Conservation (phyloP, 2,113 vertebrate genomes). For the Lanius collurio region DNA sequence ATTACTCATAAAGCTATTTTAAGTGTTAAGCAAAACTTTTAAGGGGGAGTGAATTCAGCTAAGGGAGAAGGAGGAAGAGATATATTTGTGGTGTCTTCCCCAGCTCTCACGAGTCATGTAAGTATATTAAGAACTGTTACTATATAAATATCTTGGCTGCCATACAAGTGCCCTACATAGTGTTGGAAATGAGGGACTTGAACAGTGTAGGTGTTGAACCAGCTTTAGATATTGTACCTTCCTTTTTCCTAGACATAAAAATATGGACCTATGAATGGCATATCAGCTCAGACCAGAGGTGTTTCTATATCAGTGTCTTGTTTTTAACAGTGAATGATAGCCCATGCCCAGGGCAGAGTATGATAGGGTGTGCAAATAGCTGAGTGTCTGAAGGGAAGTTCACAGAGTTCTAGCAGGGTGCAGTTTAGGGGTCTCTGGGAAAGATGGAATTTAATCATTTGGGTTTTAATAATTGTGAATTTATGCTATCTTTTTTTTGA, state of each 20-base stretch:
- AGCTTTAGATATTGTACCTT: conserved; percentile 34
- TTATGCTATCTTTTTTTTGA: neutral
- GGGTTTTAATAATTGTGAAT: neutral
- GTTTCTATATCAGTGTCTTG: neutral
- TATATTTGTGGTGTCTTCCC: conserved; percentile 28
- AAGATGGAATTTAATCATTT: neutral
- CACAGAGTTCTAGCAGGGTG: neutral
- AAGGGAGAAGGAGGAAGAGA: conserved; percentile 2
- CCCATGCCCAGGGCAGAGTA: neutral
- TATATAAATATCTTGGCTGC: conserved; percentile 57
- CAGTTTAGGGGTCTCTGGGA: neutral
- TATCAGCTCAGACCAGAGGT: neutral
- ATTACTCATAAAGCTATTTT: conserved; percentile 19
- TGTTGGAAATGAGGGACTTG: conserved; percentile 23
- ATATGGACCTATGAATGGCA: accelerated
- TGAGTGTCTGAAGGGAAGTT: neutral
- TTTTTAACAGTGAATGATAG: neutral
- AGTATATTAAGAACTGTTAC: conserved; percentile 58
- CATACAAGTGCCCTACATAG: conserved; percentile 50
- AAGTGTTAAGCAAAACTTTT: neutral
- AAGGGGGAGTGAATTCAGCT: conserved; percentile 7
- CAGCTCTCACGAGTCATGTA: conserved; percentile 26
- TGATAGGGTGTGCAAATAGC: neutral
- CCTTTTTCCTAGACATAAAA: neutral
- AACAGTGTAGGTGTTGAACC: conserved; percentile 36